Conservation (phyloP, 2,113 vertebrate genomes). For the Dermatemys mawii region DNA sequence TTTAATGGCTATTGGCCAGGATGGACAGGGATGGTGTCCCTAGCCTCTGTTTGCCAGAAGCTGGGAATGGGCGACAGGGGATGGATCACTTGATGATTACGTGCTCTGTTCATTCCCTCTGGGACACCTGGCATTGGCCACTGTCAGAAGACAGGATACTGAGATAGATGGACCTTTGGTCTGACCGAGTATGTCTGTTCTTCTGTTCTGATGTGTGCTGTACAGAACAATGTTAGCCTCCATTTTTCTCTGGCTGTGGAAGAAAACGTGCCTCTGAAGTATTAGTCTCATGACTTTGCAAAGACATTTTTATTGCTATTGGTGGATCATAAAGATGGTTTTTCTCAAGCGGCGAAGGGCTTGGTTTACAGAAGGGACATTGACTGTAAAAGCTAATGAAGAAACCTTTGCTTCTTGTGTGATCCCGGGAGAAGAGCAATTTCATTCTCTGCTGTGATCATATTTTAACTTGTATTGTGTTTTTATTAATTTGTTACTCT, state of each 20-base stretch:
- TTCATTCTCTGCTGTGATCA: slow-evolving; percentile 26
- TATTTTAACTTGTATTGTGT: slow-evolving; percentile 29
- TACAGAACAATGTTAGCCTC: neutral
- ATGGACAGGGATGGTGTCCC: too few relatives aligned
- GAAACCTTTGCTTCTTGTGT: slow-evolving; percentile 28
- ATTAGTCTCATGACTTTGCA: slow-evolving; percentile 60
- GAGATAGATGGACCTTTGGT: too few relatives aligned
- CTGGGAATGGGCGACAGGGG: too few relatives aligned
- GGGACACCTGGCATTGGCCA: too few relatives aligned
- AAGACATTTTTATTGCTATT: slow-evolving; percentile 59
- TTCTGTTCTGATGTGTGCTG: neutral
- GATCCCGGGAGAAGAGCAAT: slow-evolving; percentile 2
- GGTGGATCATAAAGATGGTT: slow-evolving; percentile 34
- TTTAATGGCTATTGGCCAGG: too few relatives aligned
- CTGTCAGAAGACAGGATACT: too few relatives aligned
- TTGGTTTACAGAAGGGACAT: neutral
- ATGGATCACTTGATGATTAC: too few relatives aligned
- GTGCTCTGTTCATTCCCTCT: too few relatives aligned
- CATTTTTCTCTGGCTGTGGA: neutral
- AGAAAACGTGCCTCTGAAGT: slow-evolving; percentile 24
- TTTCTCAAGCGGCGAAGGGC: neutral
- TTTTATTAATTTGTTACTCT: slow-evolving; percentile 34
- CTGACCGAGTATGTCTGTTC: too few relatives aligned
- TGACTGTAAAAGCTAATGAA: slow-evolving; percentile 66
- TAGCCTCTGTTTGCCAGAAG: too few relatives aligned